Percentiles rank a stretch among this genome's conserved stretches.
phyloP scores from a whole-genome alignment of 2,113 vertebrate species.

The Sarotherodon lohbergeri region DNA sequence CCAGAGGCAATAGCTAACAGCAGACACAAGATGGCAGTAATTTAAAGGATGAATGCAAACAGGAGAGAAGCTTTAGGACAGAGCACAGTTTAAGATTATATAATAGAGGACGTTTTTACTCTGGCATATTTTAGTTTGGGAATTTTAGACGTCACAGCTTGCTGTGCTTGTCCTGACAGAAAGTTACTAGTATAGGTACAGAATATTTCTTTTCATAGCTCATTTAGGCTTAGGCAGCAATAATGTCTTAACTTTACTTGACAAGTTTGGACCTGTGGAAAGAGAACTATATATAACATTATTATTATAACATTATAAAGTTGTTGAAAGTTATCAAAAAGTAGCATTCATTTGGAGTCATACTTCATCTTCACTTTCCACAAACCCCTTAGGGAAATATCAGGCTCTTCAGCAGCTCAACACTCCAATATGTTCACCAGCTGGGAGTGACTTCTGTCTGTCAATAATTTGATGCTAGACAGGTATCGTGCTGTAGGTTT shows the following conservation, averaged over 20 bases:
- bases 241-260: neutral
- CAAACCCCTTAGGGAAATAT: neutral
- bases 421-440: neutral
- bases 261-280: neutral
- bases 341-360: neutral
- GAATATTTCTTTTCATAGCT: no score
- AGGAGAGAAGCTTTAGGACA: no score
- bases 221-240: neutral
- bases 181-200: no score
- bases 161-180: no score
- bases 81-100: no score
- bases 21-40: no score
- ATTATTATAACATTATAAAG: neutral
- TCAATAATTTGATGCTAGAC: neutral
- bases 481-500: neutral
- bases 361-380: neutral
- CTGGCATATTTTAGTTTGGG: no score
- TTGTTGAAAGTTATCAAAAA: neutral
- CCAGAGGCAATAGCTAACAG: no score
- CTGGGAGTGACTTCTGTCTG: neutral
- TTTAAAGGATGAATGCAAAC: no score
- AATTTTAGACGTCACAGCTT: no score
- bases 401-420: neutral
- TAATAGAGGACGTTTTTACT: no score
- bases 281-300: neutral